Conservation (phyloP, 1,140 invertebrate species). For the Lepidurus apus region DNA sequence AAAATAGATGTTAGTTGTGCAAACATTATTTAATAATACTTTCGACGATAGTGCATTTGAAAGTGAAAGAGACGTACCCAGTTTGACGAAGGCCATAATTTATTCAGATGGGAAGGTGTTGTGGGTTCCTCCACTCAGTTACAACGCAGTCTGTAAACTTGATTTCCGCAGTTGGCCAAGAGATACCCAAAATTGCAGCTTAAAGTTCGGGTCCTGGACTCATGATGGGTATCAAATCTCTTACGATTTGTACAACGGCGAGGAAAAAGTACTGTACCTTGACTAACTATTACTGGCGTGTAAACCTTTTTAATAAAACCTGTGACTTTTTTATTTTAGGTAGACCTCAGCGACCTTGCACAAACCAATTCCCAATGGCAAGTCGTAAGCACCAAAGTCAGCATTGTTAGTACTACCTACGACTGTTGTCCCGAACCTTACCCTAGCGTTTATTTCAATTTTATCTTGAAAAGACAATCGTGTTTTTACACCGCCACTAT, state of each 20-base stretch:
- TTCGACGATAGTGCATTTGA: constrained; percentile 52
- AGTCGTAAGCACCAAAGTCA: neutral
- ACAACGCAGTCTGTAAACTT: constrained; percentile 55
- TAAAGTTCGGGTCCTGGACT: neutral
- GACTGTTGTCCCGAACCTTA: neutral
- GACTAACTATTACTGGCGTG: neutral
- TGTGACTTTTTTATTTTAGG: too few relatives aligned
- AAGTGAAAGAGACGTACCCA: constrained; percentile 92
- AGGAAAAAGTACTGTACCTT: neutral
- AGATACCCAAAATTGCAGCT: neutral
- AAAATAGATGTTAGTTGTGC: neutral
- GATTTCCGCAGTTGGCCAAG: neutral
- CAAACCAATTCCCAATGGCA: neutral
- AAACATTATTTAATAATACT: neutral
- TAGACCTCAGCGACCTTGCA: too few relatives aligned
- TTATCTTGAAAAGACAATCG: neutral
- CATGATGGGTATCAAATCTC: neutral
- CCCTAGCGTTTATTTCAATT: neutral
- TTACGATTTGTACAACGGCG: neutral
- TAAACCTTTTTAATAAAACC: neutral
- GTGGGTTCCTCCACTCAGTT: constrained; percentile 98
- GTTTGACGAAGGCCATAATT: constrained; percentile 94
- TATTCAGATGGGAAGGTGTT: constrained; percentile 86
- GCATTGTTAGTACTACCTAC: neutral
- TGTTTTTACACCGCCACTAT: neutral